Conservation (phyloP, 2,797 vertebrate genomes). For the Microtus obscurus region DNA sequence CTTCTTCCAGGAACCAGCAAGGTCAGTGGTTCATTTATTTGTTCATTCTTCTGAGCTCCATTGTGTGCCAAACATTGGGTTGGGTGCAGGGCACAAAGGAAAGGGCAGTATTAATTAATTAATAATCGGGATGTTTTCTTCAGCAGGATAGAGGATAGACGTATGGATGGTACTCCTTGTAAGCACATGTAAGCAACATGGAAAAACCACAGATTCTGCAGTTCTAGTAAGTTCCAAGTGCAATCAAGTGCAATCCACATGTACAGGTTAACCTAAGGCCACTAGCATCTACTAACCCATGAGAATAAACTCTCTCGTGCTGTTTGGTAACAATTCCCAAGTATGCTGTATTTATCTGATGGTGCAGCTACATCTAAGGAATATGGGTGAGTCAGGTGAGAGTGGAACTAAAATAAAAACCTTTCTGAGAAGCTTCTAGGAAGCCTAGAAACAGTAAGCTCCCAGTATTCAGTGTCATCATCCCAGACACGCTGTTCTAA, state of each 20-base stretch:
- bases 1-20: neutral
- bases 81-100: neutral
- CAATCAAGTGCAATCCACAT: neutral
- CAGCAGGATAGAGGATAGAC: neutral
- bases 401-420: neutral
- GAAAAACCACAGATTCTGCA: neutral
- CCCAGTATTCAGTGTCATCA: neutral
- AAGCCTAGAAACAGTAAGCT: neutral
- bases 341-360: neutral
- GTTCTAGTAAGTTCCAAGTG: neutral
- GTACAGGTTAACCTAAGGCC: neutral
- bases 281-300: neutral
- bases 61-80: neutral
- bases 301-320: neutral
- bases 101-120: neutral
- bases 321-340: constrained; percentile 10
- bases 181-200: neutral
- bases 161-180: neutral
- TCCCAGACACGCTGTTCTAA: neutral
- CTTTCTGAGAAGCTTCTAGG: neutral
- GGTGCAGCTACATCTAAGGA: neutral
- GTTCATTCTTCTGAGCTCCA: neutral
- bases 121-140: neutral
- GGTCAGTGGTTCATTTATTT: neutral
- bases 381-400: neutral